Base-by-base conservation (phyloP, 2,888 invertebrate genomes). In the Caenorhabditis sp. region DNA sequence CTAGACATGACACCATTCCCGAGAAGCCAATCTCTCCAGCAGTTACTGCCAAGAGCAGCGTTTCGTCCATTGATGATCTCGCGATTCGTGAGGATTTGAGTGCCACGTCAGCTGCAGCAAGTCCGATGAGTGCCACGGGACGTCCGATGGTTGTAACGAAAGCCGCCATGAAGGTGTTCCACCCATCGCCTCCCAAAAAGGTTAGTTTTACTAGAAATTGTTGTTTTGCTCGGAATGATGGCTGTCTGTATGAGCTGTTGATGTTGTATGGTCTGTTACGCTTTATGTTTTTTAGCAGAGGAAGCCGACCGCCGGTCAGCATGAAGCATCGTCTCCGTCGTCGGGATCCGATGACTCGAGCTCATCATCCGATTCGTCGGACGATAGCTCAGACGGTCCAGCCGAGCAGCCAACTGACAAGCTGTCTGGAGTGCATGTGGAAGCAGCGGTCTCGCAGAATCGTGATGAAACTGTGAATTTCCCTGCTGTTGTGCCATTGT, bases 131-230 rank as follows among this genome's bases (percentile, higher is more conserved):
- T 40, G 26, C 37, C 5, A 50, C 68, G 8, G 77, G 67, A 37
- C 67, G 44, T 56, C 82, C 82, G 20, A 62, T 77, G 60, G 61
- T 82, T 3, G 22, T 78, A 0, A 82, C 82, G 35, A 82, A 82
- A 58, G 82, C 82, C 1, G 78, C 82, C 1, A 61, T 82, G 61
- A 82, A 82, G 35, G 51, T 69, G n/a, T 82, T 74, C 44, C 60
- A 74, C n/a, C 24, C 77, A 13, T 51, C 74, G 22, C 74, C 80
- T 26, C 55, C 61, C 2, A 69, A 58, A 24, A 55, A 77, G 68
- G 77, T 81, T 26, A 55, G 77, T 70, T 55, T 40, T 32, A 32
- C 5, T 6, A 9, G 32, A 9, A 32, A 32, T 32, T 40, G 20
- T 62, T 55, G 2, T 60, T 11, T 37, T 67, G 60, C 55, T 68